Conservation (phyloP, 2,888 invertebrate species). For the Rhopalosiphum nymphaeae region DNA sequence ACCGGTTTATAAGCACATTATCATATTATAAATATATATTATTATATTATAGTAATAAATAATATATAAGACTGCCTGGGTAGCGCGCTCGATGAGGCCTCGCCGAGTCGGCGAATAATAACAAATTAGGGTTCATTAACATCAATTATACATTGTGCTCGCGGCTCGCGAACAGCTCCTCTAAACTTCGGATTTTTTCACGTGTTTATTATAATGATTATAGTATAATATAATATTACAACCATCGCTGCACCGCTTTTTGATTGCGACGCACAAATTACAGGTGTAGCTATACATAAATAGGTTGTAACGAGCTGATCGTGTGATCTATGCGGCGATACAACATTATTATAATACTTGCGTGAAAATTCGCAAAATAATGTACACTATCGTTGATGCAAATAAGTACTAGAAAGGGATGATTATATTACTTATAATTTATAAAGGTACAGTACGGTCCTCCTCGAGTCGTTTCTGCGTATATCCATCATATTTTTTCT, state of each 20-base stretch:
- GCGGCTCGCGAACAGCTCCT: neutral
- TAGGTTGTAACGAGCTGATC: neutral
- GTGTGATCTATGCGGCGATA: neutral
- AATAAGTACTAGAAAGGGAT: neutral
- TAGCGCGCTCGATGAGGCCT: neutral
- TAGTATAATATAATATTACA: neutral
- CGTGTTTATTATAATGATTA: neutral
- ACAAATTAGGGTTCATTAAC: slow-evolving; percentile 59
- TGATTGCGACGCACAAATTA: neutral
- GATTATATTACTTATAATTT: no score
- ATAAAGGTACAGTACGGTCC: neutral
- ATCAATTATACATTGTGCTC: slow-evolving; percentile 51
- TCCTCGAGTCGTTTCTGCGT: neutral
- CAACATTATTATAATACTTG: no score
- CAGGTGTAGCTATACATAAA: neutral
- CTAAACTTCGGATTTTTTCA: neutral
- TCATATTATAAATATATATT: neutral
- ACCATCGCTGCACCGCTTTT: neutral
- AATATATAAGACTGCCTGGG: neutral
- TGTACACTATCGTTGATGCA: neutral
- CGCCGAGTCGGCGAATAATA: neutral
- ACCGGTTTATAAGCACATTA: neutral
- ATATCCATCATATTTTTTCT: neutral
- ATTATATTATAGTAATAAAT: neutral
- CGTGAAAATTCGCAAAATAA: neutral